Conservation (phyloP, 2,888 invertebrate species). For the Pediacus dermestoides region DNA sequence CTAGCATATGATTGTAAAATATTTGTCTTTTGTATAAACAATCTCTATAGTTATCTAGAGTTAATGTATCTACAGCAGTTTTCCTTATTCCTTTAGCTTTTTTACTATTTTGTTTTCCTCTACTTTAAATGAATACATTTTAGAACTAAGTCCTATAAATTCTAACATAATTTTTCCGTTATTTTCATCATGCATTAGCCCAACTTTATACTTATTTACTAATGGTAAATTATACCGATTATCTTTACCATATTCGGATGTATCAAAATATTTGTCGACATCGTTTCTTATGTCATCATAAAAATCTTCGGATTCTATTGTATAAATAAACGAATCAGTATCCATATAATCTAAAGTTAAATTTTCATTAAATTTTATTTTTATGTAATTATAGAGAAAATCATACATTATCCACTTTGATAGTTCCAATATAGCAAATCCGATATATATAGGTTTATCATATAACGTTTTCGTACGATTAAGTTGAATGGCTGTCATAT, state of each 20-base stretch:
- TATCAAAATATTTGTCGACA: conserved; percentile 21
- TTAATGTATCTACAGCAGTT: too few relatives aligned
- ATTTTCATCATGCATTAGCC: conserved; percentile 40
- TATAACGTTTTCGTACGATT: conserved; percentile 18
- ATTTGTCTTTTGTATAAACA: too few relatives aligned
- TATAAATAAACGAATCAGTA: conserved; percentile 20
- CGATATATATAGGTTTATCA: conserved; percentile 29
- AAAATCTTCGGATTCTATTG: conserved; percentile 13
- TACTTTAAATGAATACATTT: too few relatives aligned
- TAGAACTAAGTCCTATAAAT: too few relatives aligned
- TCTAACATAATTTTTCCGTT: conserved; percentile 35
- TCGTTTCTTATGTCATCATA: conserved; percentile 19
- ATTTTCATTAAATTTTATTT: conserved; percentile 11
- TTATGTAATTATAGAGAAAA: conserved; percentile 28
- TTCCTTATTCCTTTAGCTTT: too few relatives aligned
- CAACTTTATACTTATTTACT: conserved; percentile 37
- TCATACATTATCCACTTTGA: conserved; percentile 27
- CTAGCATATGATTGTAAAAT: too few relatives aligned
- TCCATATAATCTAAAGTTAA: conserved; percentile 21
- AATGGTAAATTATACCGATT: conserved; percentile 31
- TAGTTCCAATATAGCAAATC: conserved; percentile 26
- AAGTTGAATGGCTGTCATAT: conserved; percentile 20
- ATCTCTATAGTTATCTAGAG: too few relatives aligned
- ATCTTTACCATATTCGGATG: conserved; percentile 32
- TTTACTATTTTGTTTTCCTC: too few relatives aligned